Conservation (phyloP, 1,140 invertebrate genomes). For the Akabosia matsudoensis region DNA sequence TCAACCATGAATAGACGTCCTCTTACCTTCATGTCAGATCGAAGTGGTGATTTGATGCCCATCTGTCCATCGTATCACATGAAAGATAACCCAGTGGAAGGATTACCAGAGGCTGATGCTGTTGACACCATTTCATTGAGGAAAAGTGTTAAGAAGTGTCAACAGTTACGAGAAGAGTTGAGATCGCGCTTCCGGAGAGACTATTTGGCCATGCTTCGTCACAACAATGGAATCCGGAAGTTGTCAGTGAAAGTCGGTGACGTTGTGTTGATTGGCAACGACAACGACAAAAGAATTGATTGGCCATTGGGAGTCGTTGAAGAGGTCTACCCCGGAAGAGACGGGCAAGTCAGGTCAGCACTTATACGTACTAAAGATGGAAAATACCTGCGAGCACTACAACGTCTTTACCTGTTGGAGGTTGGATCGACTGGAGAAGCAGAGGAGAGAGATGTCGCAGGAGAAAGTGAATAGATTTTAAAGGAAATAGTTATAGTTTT, state of each 20-base stretch:
- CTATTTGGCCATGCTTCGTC: neutral
- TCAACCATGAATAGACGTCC: conserved; percentile 18
- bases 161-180: conserved; percentile 8
- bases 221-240: neutral
- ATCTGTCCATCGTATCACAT: neutral
- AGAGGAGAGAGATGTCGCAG: too few species aligned
- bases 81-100: neutral
- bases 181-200: conserved; percentile 9
- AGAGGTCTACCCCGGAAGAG: neutral
- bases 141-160: neutral
- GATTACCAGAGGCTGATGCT: neutral
- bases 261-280: neutral
- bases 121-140: neutral
- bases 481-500: too few species aligned
- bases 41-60: neutral
- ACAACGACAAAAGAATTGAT: neutral
- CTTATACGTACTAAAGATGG: neutral
- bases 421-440: neutral
- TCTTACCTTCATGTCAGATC: conserved; percentile 23
- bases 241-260: neutral
- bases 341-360: neutral
- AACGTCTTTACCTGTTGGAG: neutral
- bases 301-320: neutral
- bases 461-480: too few species aligned
- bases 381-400: neutral